Evolutionary conservation across 2,113 vertebrate genomes (phyloP).

Genomic region (Cricetomys ansorgei): DNA sequence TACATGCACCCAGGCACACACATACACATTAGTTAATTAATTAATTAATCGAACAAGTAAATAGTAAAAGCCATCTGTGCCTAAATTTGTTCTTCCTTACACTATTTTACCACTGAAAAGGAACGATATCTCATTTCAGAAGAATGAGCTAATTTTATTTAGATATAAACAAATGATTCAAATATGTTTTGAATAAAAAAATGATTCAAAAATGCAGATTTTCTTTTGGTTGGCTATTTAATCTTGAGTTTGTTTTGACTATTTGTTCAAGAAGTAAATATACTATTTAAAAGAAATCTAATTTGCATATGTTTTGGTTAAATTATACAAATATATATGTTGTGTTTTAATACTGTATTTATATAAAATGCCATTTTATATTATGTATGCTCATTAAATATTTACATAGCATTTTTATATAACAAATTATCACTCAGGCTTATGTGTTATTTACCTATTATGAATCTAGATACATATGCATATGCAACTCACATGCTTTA

Average conservation of each 20-base stretch:
- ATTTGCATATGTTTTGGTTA: neutral
- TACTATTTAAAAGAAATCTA: neutral
- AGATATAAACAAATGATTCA: constrained; percentile 41
- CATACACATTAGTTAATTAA: neutral
- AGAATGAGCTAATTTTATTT: constrained; percentile 4
- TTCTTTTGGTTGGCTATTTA: neutral
- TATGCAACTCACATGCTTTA: neutral
- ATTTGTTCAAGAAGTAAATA: constrained; percentile 46
- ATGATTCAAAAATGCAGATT: neutral
- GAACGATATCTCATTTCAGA: neutral
- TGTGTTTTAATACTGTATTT: neutral
- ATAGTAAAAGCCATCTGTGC: neutral
- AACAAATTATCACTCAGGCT: neutral
- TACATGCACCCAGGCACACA: neutral
- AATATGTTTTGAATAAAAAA: too few species aligned
- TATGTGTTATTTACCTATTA: neutral
- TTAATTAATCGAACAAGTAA: neutral
- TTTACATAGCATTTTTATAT: neutral
- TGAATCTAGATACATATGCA: neutral
- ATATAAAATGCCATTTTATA: neutral
- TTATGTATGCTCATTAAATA: neutral
- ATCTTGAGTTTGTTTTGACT: neutral
- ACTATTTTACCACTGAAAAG: neutral
- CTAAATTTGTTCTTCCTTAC: neutral
- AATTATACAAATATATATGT: neutral